A percentile compares a stretch with the other conserved stretches of the same genome.
These are phyloP conservation scores for Emmelina monodactyla DNA, from an alignment of 2,888 invertebrate genomes.

Conservation along the genomic window DNA sequence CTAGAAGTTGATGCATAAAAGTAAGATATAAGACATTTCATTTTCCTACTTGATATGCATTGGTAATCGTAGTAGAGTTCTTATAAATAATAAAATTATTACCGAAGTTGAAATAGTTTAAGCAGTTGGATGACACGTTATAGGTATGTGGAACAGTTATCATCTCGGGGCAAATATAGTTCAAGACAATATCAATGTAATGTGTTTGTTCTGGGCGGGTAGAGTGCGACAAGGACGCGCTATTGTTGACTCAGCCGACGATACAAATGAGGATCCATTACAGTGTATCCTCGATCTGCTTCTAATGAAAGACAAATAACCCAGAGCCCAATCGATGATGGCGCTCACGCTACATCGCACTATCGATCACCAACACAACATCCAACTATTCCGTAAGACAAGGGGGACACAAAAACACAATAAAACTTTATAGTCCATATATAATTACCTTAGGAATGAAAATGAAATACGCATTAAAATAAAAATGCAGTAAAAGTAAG, in stretches of 20 bases:
- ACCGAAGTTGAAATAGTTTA: too few species aligned
- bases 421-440: slow-evolving; percentile 27
- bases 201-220: slow-evolving; percentile 40
- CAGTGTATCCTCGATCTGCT: slow-evolving; percentile 50
- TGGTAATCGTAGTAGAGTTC: too few species aligned
- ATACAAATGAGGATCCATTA: slow-evolving; percentile 56
- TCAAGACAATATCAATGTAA: slow-evolving; percentile 34
- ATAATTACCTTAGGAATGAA: slow-evolving; percentile 26
- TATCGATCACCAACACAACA: slow-evolving; percentile 7
- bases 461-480: slow-evolving; percentile 29
- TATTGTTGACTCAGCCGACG: slow-evolving; percentile 48
- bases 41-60: too few species aligned
- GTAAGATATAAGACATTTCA: too few species aligned
- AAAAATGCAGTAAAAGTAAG: slow-evolving; percentile 32
- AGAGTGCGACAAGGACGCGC: slow-evolving; percentile 27
- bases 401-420: too few species aligned
- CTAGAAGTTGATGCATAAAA: not conserved
- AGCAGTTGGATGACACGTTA: too few species aligned
- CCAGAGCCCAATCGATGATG: slow-evolving; percentile 44
- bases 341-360: slow-evolving; percentile 37
- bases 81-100: too few species aligned
- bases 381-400: not conserved
- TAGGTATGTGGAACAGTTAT: too few species aligned
- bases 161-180: slow-evolving; percentile 13
- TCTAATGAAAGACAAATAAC: slow-evolving; percentile 57